Conservation (phyloP, 2,113 vertebrate species). For the Onychostoma macrolepis region DNA sequence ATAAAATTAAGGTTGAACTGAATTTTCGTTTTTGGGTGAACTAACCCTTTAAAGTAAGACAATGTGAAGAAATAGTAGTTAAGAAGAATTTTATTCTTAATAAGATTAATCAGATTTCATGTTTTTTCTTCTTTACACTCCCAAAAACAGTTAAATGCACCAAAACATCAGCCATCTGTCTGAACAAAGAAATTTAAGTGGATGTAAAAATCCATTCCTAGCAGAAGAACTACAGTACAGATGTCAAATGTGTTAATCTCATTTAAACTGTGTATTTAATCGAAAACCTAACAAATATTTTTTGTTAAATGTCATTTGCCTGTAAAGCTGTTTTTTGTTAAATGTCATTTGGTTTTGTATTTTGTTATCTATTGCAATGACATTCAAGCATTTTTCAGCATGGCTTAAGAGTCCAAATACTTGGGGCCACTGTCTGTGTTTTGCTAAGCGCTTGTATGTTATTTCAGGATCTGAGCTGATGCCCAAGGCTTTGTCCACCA, state of each 20-base stretch:
- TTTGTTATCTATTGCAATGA: slow-evolving; percentile 2
- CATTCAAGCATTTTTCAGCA: background rate
- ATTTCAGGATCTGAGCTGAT: slow-evolving; percentile 94
- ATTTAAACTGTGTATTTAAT: background rate
- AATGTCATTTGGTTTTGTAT: slow-evolving; percentile 9
- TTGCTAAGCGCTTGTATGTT: slow-evolving; percentile 47
- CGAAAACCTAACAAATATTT: background rate
- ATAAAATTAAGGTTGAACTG: too few relatives aligned
- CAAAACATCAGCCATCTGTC: background rate
- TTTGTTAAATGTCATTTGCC: slow-evolving; percentile 13
- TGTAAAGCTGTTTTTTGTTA: background rate
- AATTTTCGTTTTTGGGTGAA: background rate
- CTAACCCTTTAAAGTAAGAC: background rate
- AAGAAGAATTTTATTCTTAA: background rate
- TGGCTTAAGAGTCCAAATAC: background rate
- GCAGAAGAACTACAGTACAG: background rate
- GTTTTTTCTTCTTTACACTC: background rate
- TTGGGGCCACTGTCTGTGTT: slow-evolving; percentile 25
- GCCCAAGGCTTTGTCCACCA: slow-evolving; percentile 98
- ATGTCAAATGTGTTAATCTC: background rate
- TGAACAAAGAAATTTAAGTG: background rate
- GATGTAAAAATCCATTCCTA: background rate
- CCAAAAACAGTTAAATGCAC: background rate
- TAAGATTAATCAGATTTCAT: background rate
- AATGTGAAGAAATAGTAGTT: background rate